Base-by-base conservation (phyloP, 2,113 vertebrate genomes). In the Chaetura pelagica region DNA sequence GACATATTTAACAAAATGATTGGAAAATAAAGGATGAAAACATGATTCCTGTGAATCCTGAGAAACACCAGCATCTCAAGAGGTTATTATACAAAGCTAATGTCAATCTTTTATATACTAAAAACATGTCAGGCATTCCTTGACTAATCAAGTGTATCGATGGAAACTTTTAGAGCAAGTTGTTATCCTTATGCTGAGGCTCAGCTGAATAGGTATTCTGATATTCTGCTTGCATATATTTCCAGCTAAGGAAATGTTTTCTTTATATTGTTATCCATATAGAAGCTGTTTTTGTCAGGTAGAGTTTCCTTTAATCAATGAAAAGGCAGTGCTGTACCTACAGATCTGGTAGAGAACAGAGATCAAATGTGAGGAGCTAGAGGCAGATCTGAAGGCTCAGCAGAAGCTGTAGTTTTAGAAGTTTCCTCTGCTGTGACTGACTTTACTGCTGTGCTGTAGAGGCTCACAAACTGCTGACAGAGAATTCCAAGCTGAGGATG, bases 361-460 rank as follows among this genome's bases (percentile, higher is more conserved):
- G 18, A 71, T 61, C 26, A 68, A 27, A 74, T 11, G 12, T 67
- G 80, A 87, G 42, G 76, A 34, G 84, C 9, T 46, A 48, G 80
- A 80, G 86, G 55, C 48, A 87, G 69, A 80, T 32, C 23, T 93
- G 83, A 71, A 77, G 73, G 66, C 48, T 89, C 93, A 89, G 88
- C 76, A 90, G 75, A 66, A 74, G 34, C 51, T 84, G 79, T 62
- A 76, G 63, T 32, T 83, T 68, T 35, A 62, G 62, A 49, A 52
- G 64, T 62, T 75, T 88, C 61, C 76, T 80, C 34, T 88, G 89
- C 83, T 35, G 15, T 71, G 76, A 22, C 42, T 63, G 79, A 54
- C 57, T 90, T 92, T 27, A 71, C 63, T 90, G 90, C 64, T 67
- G 30, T 80, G 20, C 61, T 90, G 48, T 46, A 46, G 64, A 55